A percentile compares a stretch with the other conserved stretches of the same genome.
Evolutionary conservation across 1,140 invertebrate species (phyloP).

Genomic region (Anthonomus grandis): DNA sequence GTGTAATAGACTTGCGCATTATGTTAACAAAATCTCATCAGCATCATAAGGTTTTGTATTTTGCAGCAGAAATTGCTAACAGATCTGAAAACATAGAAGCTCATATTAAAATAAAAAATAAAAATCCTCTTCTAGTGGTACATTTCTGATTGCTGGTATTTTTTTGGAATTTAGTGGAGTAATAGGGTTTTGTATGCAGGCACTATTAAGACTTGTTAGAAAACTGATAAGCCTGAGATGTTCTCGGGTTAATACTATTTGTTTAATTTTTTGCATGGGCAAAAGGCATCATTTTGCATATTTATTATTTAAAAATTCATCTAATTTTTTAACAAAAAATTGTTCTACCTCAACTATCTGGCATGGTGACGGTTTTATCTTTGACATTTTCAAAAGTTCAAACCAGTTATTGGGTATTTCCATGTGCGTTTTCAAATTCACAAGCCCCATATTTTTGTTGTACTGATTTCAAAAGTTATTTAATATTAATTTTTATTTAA

Average conservation of each 20-base stretch:
- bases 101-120: neutral
- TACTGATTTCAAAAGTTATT: neutral
- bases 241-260: slow-evolving; percentile 3
- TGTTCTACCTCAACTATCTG: too few relatives aligned
- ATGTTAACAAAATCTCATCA: slow-evolving; percentile 3
- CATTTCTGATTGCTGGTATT: slow-evolving; percentile 1
- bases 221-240: neutral
- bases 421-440: slow-evolving; percentile 5
- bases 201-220: too few relatives aligned
- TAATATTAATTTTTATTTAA: neutral
- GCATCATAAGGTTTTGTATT: slow-evolving; percentile 2
- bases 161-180: slow-evolving; percentile 4
- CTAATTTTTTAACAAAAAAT: slow-evolving; percentile 1
- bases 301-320: neutral
- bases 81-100: too few relatives aligned
- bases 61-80: too few relatives aligned
- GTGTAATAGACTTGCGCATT: slow-evolving; percentile 1
- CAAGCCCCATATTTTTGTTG: neutral
- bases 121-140: slow-evolving; percentile 1
- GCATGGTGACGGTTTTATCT: neutral
- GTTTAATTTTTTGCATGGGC: slow-evolving; percentile 4
- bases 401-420: slow-evolving; percentile 5
- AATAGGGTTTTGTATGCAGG: too few relatives aligned
- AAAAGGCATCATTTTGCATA: neutral
- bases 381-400: slow-evolving; percentile 1